Conservation (phyloP, 2,888 invertebrate genomes). For the Pomacea canaliculata region DNA sequence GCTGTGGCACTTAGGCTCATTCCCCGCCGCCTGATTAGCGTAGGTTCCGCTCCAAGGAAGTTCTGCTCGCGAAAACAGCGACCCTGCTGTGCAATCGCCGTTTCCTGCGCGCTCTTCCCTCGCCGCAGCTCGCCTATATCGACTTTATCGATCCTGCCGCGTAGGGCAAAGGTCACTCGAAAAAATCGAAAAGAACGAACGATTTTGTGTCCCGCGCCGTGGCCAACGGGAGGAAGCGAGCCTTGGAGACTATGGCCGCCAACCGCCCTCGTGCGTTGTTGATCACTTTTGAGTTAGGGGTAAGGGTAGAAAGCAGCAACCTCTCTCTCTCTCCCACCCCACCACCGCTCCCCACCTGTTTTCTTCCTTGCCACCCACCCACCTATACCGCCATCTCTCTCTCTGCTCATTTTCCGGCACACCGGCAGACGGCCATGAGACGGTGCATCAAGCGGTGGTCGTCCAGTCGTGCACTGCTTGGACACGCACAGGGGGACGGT, state of each 20-base stretch:
- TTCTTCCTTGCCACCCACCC: too few species aligned
- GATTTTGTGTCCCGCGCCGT: slow-evolving; percentile 5
- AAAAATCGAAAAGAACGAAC: slow-evolving; percentile 24
- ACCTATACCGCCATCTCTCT: too few species aligned
- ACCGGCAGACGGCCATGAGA: too few species aligned
- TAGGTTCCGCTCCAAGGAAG: slow-evolving; percentile 11
- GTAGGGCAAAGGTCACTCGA: slow-evolving; percentile 21
- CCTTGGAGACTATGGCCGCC: slow-evolving; percentile 7
- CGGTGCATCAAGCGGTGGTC: too few species aligned
- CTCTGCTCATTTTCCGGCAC: too few species aligned
- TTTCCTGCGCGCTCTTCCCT: slow-evolving; percentile 1
- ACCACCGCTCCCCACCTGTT: too few species aligned
- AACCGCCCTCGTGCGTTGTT: neutral
- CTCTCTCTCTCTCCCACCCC: too few species aligned
- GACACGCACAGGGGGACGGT: too few species aligned
- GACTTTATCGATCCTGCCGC: slow-evolving; percentile 24
- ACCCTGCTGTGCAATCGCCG: neutral
- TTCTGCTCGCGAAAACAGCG: neutral
- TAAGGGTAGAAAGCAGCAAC: too few species aligned
- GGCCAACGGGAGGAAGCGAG: neutral
- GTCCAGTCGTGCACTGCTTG: too few species aligned
- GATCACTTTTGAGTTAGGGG: too few species aligned
- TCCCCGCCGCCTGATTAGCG: slow-evolving; percentile 19
- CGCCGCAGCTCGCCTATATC: neutral
- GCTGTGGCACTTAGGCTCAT: neutral